These are phyloP conservation scores for Harpalus rubripes DNA, from an alignment of 2,888 invertebrate genomes.

Conservation along the genomic window DNA sequence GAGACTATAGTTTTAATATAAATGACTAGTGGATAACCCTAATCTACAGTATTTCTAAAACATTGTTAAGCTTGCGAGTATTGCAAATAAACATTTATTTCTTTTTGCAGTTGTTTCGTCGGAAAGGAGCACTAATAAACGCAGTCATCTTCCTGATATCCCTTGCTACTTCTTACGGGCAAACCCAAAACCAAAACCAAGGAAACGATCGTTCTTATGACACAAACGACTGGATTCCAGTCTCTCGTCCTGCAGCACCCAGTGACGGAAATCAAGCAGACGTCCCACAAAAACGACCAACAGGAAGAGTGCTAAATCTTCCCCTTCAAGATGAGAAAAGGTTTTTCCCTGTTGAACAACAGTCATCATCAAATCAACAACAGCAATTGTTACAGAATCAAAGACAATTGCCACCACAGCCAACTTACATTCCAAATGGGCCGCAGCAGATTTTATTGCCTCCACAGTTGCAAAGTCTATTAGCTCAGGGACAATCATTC, in stretches of 20 bases:
- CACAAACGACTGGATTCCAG: slow-evolving; percentile 80
- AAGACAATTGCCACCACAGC: slow-evolving; percentile 59
- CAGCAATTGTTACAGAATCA: slow-evolving; percentile 60
- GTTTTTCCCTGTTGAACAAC: slow-evolving; percentile 22
- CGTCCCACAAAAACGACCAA: slow-evolving; percentile 71
- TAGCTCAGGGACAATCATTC: slow-evolving; percentile 25
- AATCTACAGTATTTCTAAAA: too few species aligned
- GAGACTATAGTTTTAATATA: too few species aligned
- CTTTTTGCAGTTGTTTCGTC: slow-evolving; percentile 58
- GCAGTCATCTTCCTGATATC: slow-evolving; percentile 25
- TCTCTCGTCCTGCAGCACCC: slow-evolving; percentile 76
- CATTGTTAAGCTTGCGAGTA: too few species aligned
- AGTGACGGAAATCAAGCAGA: slow-evolving; percentile 70
- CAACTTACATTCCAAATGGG: slow-evolving; percentile 72
- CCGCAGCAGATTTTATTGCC: slow-evolving; percentile 65
- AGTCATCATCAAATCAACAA: not conserved
- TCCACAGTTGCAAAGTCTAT: slow-evolving; percentile 71
- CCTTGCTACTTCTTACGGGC: not conserved
- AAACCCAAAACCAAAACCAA: slow-evolving; percentile 1
- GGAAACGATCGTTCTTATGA: slow-evolving; percentile 72
- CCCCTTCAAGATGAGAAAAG: slow-evolving; percentile 68
- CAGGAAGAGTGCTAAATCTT: slow-evolving; percentile 74
- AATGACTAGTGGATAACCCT: too few species aligned
- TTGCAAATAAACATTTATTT: not conserved
- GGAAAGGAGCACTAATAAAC: slow-evolving; percentile 35